phyloP scores from a whole-genome alignment of 1,140 invertebrate genomes.

The Samia ricini region DNA sequence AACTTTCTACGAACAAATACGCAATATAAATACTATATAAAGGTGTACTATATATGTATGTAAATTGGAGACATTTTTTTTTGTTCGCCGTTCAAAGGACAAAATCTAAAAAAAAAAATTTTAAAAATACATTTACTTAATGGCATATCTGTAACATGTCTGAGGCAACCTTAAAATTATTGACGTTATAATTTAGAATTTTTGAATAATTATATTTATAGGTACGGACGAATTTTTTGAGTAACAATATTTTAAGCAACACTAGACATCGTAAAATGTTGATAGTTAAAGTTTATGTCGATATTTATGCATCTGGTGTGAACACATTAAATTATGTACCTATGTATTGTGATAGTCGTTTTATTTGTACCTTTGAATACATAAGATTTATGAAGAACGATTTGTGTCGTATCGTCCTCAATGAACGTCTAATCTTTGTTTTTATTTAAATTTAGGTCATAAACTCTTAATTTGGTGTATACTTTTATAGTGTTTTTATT shows the following conservation, averaged over 20 bases:
- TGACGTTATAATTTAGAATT: constrained; percentile 20
- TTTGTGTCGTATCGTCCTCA: not conserved
- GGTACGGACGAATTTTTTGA: constrained; percentile 25
- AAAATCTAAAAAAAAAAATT: no score
- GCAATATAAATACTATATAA: no score
- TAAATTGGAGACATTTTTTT: no score
- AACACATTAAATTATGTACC: constrained; percentile 19
- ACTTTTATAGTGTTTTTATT: not conserved
- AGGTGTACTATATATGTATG: no score
- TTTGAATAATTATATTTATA: constrained; percentile 25
- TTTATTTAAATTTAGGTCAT: not conserved
- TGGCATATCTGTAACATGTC: no score
- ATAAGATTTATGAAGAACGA: constrained; percentile 10
- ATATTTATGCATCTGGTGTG: constrained; percentile 20
- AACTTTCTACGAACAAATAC: no score
- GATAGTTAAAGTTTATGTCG: constrained; percentile 20
- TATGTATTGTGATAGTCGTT: constrained; percentile 2
- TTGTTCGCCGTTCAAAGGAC: no score
- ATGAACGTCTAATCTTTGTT: not conserved
- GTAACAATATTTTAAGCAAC: constrained; percentile 20
- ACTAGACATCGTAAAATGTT: constrained; percentile 11
- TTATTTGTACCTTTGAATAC: constrained; percentile 17
- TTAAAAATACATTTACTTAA: no score
- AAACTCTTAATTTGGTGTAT: not conserved
- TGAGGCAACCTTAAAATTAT: not conserved